These are phyloP conservation scores for Chionis minor DNA, from an alignment of 2,113 vertebrate genomes.

Conservation along the genomic window DNA sequence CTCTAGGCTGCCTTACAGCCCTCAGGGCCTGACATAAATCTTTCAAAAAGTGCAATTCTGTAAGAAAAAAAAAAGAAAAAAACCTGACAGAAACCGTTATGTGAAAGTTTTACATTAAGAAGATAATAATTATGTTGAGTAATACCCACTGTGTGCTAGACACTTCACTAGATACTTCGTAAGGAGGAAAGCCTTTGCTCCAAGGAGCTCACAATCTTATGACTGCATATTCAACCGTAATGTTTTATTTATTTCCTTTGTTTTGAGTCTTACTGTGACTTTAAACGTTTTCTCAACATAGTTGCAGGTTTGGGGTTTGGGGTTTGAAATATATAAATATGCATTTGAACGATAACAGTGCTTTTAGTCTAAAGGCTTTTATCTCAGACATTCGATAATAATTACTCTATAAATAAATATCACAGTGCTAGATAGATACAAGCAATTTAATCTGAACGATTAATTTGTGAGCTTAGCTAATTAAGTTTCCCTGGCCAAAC, in stretches of 20 bases:
- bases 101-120: neutral
- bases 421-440: slow-evolving; percentile 47
- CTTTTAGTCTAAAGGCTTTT: slow-evolving; percentile 61
- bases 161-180: neutral
- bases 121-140: neutral
- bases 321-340: neutral
- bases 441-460: slow-evolving; percentile 66
- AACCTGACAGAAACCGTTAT: neutral
- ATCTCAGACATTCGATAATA: slow-evolving; percentile 58
- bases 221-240: neutral
- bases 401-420: slow-evolving; percentile 69
- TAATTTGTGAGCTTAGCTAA: slow-evolving; percentile 68
- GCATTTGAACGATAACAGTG: slow-evolving; percentile 29
- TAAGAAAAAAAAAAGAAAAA: neutral
- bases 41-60: neutral
- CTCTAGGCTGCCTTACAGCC: neutral
- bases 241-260: slow-evolving; percentile 54
- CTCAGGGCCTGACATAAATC: neutral
- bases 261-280: slow-evolving; percentile 3
- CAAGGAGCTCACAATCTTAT: neutral
- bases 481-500: slow-evolving; percentile 57
- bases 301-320: neutral
- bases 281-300: neutral
- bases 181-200: neutral
- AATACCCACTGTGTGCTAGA: neutral